Evolutionary conservation across 2,888 invertebrate species (phyloP).

Genomic region (Stenurella melanura): DNA sequence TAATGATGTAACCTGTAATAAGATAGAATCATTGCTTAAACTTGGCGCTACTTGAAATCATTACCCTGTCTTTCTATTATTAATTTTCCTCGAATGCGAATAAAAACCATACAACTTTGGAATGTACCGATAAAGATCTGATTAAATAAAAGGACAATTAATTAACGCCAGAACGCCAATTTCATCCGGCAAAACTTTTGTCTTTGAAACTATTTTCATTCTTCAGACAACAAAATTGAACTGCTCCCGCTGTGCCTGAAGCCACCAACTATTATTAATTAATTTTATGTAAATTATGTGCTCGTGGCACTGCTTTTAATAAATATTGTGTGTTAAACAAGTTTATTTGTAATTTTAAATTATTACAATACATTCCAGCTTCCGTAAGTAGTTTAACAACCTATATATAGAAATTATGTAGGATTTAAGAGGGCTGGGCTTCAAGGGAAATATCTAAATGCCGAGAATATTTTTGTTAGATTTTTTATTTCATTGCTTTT

Average conservation of each 20-base stretch:
- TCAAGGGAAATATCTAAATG: not conserved
- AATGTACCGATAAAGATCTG: not conserved
- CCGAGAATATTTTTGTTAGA: not conserved
- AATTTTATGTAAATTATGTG: constrained; percentile 48
- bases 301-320: constrained; percentile 41
- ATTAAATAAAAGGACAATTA: not conserved
- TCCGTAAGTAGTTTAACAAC: constrained; percentile 28
- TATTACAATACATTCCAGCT: constrained; percentile 38
- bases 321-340: constrained; percentile 23
- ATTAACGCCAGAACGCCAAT: constrained; percentile 2
- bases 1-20: too few relatives aligned
- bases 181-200: constrained; percentile 1
- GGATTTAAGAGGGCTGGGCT: constrained; percentile 15
- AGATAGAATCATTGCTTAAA: too few relatives aligned
- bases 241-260: constrained; percentile 23
- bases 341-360: constrained; percentile 44
- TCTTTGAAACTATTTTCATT: constrained; percentile 26
- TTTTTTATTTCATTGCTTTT: too few relatives aligned
- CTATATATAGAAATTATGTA: constrained; percentile 28
- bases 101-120: not conserved
- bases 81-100: too few relatives aligned
- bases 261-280: constrained; percentile 38
- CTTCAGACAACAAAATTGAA: constrained; percentile 15
- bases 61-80: too few relatives aligned
- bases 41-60: too few relatives aligned